Evolutionary conservation across 35 echinoderm and acorn worm genomes (phyloP), one percentile per base, ranked within the genome.

Genomic region (Ophiothrix spiculata): DNA sequence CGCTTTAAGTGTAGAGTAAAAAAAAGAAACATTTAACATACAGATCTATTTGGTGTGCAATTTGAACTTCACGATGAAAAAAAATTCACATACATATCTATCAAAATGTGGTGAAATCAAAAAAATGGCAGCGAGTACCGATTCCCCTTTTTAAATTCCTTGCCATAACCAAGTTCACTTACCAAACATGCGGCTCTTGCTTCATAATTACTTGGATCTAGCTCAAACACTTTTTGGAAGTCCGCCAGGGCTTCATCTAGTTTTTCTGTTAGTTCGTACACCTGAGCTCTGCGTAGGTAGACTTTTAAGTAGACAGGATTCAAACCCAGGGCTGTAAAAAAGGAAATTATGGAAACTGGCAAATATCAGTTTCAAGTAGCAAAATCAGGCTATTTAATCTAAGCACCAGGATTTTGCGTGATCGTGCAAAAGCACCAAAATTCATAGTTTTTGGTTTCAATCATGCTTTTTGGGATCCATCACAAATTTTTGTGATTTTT

Each of bases 111-210:
- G 0, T 15, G 16, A 63, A 63, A 63, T 17, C 0, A 63, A 63
- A 63, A 63, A 74, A 32, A 28, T 28, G 64, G 64, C 33, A 31
- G n/a, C n/a, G n/a, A n/a, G n/a, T n/a, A n/a, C n/a, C n/a, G n/a
- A n/a, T n/a, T n/a, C n/a, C n/a, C n/a, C n/a, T n/a, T n/a, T n/a
- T n/a, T n/a, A n/a, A n/a, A n/a, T n/a, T n/a, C n/a, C n/a, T n/a
- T n/a, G n/a, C n/a, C n/a, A n/a, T n/a, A n/a, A n/a, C n/a, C n/a
- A 54, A 54, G 8, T 11, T 54, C 45, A 69, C 88, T 90, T 39
- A 98, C 95, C 95, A 98, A 86, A 39, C 95, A 94, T 17, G 95
- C 91, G 39, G 81, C 85, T 56, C 95, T 90, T 0, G 95, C 95
- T 81, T 88, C 79, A 63, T 94, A 87, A 33, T 85, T 91, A 10